Percentiles rank a stretch among this genome's conserved stretches.
phyloP scores from a whole-genome alignment of 2,888 invertebrate species.

The Andrena dorsata region DNA sequence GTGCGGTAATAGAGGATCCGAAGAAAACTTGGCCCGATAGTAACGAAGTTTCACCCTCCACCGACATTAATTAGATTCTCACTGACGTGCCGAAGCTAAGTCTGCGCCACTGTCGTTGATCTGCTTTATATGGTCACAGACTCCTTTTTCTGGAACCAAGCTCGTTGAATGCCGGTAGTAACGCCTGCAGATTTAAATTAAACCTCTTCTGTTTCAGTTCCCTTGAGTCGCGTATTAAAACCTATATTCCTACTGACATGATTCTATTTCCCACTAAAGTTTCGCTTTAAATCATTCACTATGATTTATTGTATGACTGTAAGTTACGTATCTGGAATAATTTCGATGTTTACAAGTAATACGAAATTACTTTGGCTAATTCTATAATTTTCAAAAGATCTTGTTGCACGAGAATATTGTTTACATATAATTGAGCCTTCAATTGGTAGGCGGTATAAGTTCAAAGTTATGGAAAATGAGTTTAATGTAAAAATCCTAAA shows the following conservation, averaged over 20 bases:
- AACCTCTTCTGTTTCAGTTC: not conserved
- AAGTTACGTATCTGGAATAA: too few species aligned
- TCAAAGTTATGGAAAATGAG: too few species aligned
- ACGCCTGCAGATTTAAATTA: not conserved
- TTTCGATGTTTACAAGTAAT: too few species aligned
- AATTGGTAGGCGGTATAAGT: too few species aligned
- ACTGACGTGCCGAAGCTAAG: slow-evolving; percentile 25
- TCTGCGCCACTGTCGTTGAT: slow-evolving; percentile 15
- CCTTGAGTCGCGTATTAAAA: not conserved
- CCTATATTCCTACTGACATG: too few species aligned
- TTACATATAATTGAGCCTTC: not conserved
- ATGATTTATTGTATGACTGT: too few species aligned
- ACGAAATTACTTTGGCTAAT: too few species aligned
- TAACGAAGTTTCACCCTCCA: slow-evolving; percentile 35
- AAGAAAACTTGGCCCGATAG: slow-evolving; percentile 29
- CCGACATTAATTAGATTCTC: slow-evolving; percentile 31
- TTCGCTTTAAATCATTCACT: too few species aligned
- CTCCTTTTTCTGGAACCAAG: not conserved
- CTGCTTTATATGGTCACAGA: slow-evolving; percentile 13
- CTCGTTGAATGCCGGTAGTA: not conserved
- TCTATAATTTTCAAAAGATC: slow-evolving; percentile 9
- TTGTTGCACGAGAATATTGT: slow-evolving; percentile 8
- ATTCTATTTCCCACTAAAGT: too few species aligned
- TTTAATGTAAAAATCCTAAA: too few species aligned
- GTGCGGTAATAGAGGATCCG: slow-evolving; percentile 5